A percentile compares a stretch with the other conserved stretches of the same genome.
Evolutionary conservation across 2,113 vertebrate genomes (phyloP).

Genomic region (Saguinus imperator): DNA sequence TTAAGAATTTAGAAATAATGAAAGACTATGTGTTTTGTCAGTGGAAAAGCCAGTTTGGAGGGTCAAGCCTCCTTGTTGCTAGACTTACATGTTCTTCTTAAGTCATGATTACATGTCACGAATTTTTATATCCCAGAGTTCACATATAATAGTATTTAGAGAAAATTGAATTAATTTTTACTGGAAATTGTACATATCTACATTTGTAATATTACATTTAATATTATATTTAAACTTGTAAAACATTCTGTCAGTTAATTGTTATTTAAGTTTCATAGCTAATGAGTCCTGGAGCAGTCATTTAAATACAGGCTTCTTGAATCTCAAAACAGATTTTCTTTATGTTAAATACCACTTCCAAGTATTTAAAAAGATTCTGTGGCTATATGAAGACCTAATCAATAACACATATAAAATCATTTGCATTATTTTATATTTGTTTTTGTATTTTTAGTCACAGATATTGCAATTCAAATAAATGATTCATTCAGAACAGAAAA

Average conservation of each 20-base stretch:
- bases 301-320: background rate
- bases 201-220: too few relatives aligned
- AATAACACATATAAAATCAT: background rate
- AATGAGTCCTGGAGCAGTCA: background rate
- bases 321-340: constrained; percentile 20
- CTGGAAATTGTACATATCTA: background rate
- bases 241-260: background rate
- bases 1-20: constrained; percentile 10
- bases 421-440: background rate
- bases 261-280: background rate
- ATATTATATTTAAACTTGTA: background rate
- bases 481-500: background rate
- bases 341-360: background rate
- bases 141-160: background rate
- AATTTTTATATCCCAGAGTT: background rate
- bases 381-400: background rate
- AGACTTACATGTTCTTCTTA: background rate
- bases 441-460: background rate
- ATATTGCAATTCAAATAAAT: background rate
- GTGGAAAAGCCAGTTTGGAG: background rate
- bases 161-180: background rate
- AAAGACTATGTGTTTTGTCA: background rate
- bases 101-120: background rate
- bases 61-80: background rate
- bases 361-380: background rate